Evolutionary conservation across 2,113 vertebrate genomes (phyloP), one percentile per base, ranked within the genome.

Genomic region (Amblyornis subalaris): DNA sequence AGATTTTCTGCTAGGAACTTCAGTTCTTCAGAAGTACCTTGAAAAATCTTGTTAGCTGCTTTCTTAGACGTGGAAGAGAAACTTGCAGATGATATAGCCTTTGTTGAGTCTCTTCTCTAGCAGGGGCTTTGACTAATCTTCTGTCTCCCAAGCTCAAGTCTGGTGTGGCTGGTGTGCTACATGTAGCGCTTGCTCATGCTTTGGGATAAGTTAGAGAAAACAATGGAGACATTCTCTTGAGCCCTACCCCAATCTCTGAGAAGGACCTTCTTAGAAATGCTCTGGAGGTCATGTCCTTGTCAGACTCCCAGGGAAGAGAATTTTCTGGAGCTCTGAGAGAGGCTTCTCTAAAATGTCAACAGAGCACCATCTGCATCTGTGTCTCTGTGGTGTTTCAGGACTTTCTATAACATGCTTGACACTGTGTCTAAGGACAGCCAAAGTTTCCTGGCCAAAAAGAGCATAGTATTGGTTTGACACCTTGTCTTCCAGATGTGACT

Each of bases 21-120:
- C 33, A 66, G 51, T 16, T 88, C 66, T 58, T 93, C 55, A 77
- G 55, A 88, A 89, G 57, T 66, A 60, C 42, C 26, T 12, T 79
- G 35, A 60, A 85, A 83, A 91, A 61, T 67, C 33, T 64, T 58
- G 8, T 84, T 91, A 75, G 35, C 26, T 85, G 60, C 51, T 79
- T 89, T 76, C 22, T 90, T 86, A n/a, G 70, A 62, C 29, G 53
- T 4, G 12, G 20, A 62, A 87, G 18, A 54, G 54, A 74, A 84
- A 58, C 17, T 23, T 67, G 8, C 3, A 0, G 25, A 7, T 42
- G 54, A 91, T 8, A 31, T 15, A 17, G 53, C 8, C 16, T 45
- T 14, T 36, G 8, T n/a, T 23, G 3, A 17, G 18, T 78, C 6
- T 60, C 33, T 87, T 28, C 35, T 76, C 54, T 62, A 36, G 24